Evolutionary conservation across 2,113 vertebrate species (phyloP), one percentile per base, ranked within the genome.

Genomic region (Corythaixoides concolor): DNA sequence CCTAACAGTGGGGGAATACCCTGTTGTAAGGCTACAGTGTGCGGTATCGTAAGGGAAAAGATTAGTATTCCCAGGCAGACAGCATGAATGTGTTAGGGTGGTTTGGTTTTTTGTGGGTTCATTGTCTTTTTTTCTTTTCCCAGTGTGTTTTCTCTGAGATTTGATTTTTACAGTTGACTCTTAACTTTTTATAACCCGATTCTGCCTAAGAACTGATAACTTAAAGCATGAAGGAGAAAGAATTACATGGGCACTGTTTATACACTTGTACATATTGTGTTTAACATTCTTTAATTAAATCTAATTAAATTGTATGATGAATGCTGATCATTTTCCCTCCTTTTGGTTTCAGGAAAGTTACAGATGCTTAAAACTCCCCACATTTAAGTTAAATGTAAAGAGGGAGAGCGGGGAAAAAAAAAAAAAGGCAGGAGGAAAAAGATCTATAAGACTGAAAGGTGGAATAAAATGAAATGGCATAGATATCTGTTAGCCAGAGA

Each of bases 261-360:
- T 87, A 68, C 87, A 72, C 12, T 85, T 35, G 27, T 85, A 90
- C 11, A 2, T 59, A 64, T 58, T 64, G n/a, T 78, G 78, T 94
- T 70, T 91, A 91, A 80, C 37, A 80, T 83, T 85, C 70, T 95
- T 95, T 95, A 92, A 96, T 96, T 94, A 88, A 95, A 96, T 91
- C 90, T 74, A 81, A 84, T 93, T 95, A 79, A 96, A 92, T 10
- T 23, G 2, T 33, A 90, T 92, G 73, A 96, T 60, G 55, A 92
- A 89, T 59, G 20, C 8, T 90, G 55, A 64, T 85, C 18, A 96
- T 96, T 93, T 95, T 73, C 26, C 85, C 37, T 92, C 43, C 19
- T 72, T 55, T 50, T 12, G 2, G 13, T 74, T 70, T 67, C n/a
- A n/a, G 43, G 33, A 52, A 93, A 86, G 60, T 75, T 79, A 84